These are phyloP conservation scores for Exephanes ischioxanthus DNA, from an alignment of 2,888 invertebrate genomes.

Conservation along the genomic window DNA sequence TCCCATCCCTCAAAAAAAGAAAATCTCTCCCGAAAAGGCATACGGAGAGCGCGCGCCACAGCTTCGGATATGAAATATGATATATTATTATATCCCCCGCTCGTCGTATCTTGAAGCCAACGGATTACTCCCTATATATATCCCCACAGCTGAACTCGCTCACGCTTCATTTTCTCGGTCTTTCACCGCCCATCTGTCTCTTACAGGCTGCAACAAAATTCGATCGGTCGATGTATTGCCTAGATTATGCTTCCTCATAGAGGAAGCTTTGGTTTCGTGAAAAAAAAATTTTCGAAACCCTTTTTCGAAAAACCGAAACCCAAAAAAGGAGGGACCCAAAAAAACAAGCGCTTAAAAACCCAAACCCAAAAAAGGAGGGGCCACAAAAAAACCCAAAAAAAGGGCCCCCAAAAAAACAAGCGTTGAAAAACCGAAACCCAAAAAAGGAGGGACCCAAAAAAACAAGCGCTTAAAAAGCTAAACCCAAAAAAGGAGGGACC, in stretches of 20 bases:
- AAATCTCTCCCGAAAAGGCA: slow-evolving; percentile 14
- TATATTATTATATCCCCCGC: slow-evolving; percentile 35
- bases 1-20: neutral
- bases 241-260: neutral
- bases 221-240: neutral
- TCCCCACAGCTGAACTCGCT: neutral
- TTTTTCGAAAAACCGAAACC: too few species aligned
- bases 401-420: too few species aligned
- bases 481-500: too few species aligned
- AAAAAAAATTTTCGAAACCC: too few species aligned
- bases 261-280: too few species aligned
- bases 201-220: neutral
- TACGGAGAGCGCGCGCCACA: neutral
- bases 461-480: too few species aligned
- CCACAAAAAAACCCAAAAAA: too few species aligned
- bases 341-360: too few species aligned
- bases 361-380: too few species aligned
- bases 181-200: neutral
- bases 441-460: too few species aligned
- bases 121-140: slow-evolving; percentile 10
- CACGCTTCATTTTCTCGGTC: neutral
- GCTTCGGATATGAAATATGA: slow-evolving; percentile 25
- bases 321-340: too few species aligned
- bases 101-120: slow-evolving; percentile 28
- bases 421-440: too few species aligned